Base-by-base conservation (phyloP, 2,888 invertebrate genomes). In the Eupelmus urozonus region DNA sequence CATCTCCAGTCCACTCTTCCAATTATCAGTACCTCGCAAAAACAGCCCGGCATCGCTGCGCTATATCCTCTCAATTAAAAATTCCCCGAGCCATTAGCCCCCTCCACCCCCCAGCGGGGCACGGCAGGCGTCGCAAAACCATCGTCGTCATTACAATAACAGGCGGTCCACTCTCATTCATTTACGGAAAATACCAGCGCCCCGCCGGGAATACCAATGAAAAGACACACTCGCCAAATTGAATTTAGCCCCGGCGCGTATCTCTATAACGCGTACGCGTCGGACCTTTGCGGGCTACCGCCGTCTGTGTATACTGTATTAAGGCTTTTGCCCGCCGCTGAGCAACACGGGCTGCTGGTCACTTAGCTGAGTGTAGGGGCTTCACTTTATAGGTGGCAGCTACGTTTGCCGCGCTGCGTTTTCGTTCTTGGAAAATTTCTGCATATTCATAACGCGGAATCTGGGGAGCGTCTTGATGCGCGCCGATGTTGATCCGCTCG, bases 401-500 rank as follows among this genome's bases (percentile, higher is more conserved):
- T n/a, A n/a, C n/a, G n/a, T n/a, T n/a, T n/a, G n/a, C n/a, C n/a
- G n/a, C n/a, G n/a, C n/a, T n/a, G n/a, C n/a, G n/a, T n/a, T n/a
- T n/a, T n/a, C n/a, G n/a, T n/a, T n/a, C n/a, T n/a, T n/a, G n/a
- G n/a, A n/a, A n/a, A n/a, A n/a, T n/a, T 62, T 76, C 60, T 62
- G 75, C 67, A 76, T 76, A 76, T 69, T 62, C 75, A 76, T 76
- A 45, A n/a, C n/a, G n/a, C n/a, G n/a, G n/a, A n/a, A n/a, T n/a
- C n/a, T n/a, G n/a, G n/a, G n/a, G n/a, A n/a, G n/a, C n/a, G 34
- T 9, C 60, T 40, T 53, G 23, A 51, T 34, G 25, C 40, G 51
- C 16, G 34, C 34, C 34, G 3, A n/a, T n/a, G n/a, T n/a, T n/a
- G n/a, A n/a, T n/a, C n/a, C n/a, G n/a, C n/a, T n/a, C n/a, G n/a